Evolutionary conservation across 2,113 vertebrate genomes (phyloP).

Genomic region (Collichthys lucidus): DNA sequence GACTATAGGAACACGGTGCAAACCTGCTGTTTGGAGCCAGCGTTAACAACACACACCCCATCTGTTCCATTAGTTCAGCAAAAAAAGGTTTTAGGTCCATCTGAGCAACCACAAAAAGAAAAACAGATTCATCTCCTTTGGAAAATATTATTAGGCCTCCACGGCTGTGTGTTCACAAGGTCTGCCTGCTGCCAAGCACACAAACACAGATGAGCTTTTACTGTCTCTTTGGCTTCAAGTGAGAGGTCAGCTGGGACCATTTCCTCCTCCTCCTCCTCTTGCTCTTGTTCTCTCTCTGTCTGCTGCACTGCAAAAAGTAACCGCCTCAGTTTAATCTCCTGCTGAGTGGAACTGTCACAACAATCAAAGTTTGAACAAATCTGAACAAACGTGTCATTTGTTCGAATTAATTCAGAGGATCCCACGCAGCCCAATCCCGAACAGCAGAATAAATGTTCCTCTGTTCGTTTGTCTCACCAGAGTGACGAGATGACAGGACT

Average conservation of each 20-base stretch:
- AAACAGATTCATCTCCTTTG: slow-evolving; percentile 75
- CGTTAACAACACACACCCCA: slow-evolving; percentile 62
- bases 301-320: slow-evolving; percentile 25
- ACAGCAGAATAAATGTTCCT: too few species aligned
- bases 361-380: neutral
- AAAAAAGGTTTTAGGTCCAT: slow-evolving; percentile 43
- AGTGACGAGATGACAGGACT: neutral
- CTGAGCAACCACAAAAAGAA: slow-evolving; percentile 63
- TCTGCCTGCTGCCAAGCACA: slow-evolving; percentile 66
- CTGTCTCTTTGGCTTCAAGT: slow-evolving; percentile 62
- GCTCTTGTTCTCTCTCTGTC: slow-evolving; percentile 13
- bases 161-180: slow-evolving; percentile 64
- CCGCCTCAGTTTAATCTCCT: neutral
- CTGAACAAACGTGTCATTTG: neutral
- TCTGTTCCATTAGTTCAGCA: slow-evolving; percentile 68
- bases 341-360: neutral
- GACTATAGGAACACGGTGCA: slow-evolving; percentile 9
- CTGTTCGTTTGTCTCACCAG: neutral
- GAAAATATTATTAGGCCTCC: slow-evolving; percentile 78
- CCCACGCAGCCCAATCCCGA: neutral
- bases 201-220: slow-evolving; percentile 77
- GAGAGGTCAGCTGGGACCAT: slow-evolving; percentile 53
- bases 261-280: slow-evolving; percentile 41
- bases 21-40: slow-evolving; percentile 55
- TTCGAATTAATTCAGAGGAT: neutral